Percentiles rank a stretch among this genome's conserved stretches.
These are phyloP conservation scores for Pandemis heparana DNA, from an alignment of 2,888 invertebrate species.

Conservation along the genomic window DNA sequence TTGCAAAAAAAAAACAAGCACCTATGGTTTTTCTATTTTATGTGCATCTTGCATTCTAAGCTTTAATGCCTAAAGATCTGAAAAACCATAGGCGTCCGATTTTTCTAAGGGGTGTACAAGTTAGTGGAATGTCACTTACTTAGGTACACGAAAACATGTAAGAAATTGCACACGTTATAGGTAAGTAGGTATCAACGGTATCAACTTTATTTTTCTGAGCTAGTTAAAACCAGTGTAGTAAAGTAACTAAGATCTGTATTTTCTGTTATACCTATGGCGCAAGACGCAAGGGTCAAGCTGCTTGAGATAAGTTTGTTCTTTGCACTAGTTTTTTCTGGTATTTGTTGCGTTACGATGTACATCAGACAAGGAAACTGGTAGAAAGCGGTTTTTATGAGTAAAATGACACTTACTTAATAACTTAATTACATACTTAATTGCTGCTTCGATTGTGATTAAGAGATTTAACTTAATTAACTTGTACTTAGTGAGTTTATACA, in stretches of 20 bases:
- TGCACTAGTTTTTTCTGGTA: neutral
- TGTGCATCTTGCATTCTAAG: no score
- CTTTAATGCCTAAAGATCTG: no score
- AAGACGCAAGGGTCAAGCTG: conserved; percentile 4
- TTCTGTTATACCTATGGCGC: neutral
- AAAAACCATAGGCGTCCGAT: no score
- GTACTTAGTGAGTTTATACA: no score
- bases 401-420: no score
- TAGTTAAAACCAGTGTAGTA: neutral
- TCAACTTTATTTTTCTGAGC: no score
- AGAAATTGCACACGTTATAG: neutral
- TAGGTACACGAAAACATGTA: neutral
- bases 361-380: neutral
- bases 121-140: no score
- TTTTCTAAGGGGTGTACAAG: no score
- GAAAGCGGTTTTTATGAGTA: neutral
- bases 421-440: neutral
- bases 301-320: neutral
- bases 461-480: no score
- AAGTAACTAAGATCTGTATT: neutral
- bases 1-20: no score
- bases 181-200: no score
- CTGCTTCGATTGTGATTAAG: neutral
- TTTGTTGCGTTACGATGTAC: neutral
- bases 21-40: no score